phyloP scores from a whole-genome alignment of 1,140 invertebrate species.

The Arctopsyche grandis region DNA sequence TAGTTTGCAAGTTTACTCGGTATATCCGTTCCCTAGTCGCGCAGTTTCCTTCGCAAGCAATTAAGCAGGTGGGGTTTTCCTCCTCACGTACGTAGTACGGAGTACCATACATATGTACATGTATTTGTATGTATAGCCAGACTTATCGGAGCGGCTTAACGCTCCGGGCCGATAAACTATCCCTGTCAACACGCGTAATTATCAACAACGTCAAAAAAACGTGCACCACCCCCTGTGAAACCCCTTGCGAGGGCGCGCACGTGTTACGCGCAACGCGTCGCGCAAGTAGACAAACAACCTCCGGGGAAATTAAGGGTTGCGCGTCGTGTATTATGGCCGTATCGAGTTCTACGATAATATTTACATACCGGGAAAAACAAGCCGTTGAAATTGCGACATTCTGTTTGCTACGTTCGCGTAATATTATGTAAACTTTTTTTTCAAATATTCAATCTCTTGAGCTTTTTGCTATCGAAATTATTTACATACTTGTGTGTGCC shows the following conservation, averaged over 20 bases:
- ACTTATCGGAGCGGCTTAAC: not conserved
- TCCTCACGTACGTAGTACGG: too few relatives aligned
- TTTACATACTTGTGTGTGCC: not conserved
- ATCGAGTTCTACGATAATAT: conserved; percentile 26
- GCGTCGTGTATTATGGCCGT: conserved; percentile 12
- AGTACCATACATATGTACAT: too few relatives aligned
- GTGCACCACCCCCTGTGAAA: not conserved
- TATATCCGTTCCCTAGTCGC: not conserved
- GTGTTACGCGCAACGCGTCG: not conserved
- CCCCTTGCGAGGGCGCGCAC: not conserved
- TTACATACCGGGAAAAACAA: not conserved
- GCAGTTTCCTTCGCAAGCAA: conserved; percentile 49
- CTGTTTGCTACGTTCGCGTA: too few relatives aligned
- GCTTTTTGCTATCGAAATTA: too few relatives aligned
- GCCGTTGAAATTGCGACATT: not conserved
- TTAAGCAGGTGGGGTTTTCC: conserved; percentile 33
- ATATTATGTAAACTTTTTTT: too few relatives aligned
- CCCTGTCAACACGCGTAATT: conserved; percentile 4
- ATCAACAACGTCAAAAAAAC: conserved; percentile 5
- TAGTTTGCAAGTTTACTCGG: not conserved
- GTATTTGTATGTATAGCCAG: too few relatives aligned
- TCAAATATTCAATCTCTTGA: too few relatives aligned
- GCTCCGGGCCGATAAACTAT: too few relatives aligned
- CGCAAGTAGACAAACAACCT: conserved; percentile 19
- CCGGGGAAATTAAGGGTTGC: conserved; percentile 26